Evolutionary conservation across 2,113 vertebrate genomes (phyloP).

Genomic region (Nesoenas mayeri): DNA sequence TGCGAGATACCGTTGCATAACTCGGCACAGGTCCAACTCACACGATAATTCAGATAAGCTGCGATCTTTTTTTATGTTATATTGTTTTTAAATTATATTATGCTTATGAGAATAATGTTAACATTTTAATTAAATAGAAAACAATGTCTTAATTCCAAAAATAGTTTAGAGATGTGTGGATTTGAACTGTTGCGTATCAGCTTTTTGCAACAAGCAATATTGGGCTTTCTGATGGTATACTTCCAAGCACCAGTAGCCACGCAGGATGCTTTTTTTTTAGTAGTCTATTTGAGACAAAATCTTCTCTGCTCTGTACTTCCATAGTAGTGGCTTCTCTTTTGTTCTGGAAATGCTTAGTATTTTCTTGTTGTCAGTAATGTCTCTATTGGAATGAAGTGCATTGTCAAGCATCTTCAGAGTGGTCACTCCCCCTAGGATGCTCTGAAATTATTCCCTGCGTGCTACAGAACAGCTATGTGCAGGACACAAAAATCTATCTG

Average conservation of each 20-base stretch:
- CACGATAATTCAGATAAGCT: background rate
- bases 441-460: background rate
- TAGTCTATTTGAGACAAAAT: background rate
- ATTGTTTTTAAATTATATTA: background rate
- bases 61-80: background rate
- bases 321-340: background rate
- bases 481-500: background rate
- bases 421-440: background rate
- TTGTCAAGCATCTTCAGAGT: background rate
- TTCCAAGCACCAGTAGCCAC: background rate
- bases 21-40: background rate
- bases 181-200: background rate
- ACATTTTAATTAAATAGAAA: background rate
- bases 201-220: background rate
- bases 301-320: background rate
- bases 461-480: background rate
- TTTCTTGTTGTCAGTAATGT: background rate
- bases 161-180: fast-evolving
- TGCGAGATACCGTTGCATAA: fast-evolving
- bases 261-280: background rate
- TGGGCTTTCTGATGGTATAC: background rate
- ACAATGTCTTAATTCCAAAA: background rate
- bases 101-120: background rate
- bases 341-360: background rate
- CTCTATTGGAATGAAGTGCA: background rate